Evolutionary conservation across 2,888 invertebrate species (phyloP).

Genomic region (Chalcosyrphus nemorum): DNA sequence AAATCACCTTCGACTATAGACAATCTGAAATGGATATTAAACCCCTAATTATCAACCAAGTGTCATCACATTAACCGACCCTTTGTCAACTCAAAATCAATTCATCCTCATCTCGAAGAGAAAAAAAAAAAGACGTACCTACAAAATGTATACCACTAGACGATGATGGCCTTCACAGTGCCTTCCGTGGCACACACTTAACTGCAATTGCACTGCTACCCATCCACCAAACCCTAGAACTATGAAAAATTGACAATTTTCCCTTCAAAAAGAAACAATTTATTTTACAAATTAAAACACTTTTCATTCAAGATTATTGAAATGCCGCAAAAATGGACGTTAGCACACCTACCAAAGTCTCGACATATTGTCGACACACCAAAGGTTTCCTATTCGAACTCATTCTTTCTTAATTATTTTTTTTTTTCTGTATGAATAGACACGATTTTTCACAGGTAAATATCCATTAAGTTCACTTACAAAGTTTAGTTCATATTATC

Average conservation of each 20-base stretch:
- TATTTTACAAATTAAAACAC: constrained; percentile 8
- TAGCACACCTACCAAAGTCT: too few species aligned
- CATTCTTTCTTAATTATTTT: too few species aligned
- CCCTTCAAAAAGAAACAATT: not conserved
- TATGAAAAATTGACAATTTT: constrained; percentile 18
- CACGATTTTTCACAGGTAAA: constrained; percentile 1
- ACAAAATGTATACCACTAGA: too few species aligned
- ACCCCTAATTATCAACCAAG: too few species aligned
- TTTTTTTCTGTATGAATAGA: too few species aligned
- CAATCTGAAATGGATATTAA: too few species aligned
- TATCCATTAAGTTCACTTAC: constrained; percentile 11
- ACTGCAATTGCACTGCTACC: not conserved
- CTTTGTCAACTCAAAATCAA: too few species aligned
- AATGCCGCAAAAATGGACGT: constrained; percentile 59
- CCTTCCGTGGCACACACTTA: not conserved
- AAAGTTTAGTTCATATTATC: not conserved
- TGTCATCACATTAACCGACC: too few species aligned
- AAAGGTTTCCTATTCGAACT: not conserved
- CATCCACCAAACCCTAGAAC: not conserved
- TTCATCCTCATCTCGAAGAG: too few species aligned
- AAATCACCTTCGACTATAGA: too few species aligned
- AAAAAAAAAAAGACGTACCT: too few species aligned
- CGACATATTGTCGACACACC: not conserved
- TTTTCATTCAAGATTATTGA: constrained; percentile 67
- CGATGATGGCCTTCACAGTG: too few species aligned